These are phyloP conservation scores for Regulus satrapa DNA, from an alignment of 2,113 vertebrate species.

Conservation along the genomic window DNA sequence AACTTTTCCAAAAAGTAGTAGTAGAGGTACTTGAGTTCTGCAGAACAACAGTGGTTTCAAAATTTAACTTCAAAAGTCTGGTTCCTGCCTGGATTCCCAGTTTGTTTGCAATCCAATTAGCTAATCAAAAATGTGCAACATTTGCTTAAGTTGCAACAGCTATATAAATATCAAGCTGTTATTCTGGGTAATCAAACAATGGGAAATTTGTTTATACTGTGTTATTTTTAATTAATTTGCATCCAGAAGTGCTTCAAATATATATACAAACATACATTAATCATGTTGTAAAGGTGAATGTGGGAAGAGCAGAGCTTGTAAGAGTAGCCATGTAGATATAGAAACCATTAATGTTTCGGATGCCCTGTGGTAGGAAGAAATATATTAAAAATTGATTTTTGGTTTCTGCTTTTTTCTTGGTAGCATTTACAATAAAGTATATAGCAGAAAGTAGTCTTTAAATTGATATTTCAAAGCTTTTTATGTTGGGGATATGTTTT, in stretches of 20 bases:
- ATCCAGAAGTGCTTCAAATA: slow-evolving; percentile 46
- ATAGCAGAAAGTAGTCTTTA: slow-evolving; percentile 68
- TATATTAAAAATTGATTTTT: slow-evolving; percentile 84
- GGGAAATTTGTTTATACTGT: slow-evolving; percentile 33
- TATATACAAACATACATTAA: slow-evolving; percentile 2
- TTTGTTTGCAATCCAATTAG: background rate
- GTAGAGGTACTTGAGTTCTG: background rate
- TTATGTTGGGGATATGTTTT: slow-evolving; percentile 69
- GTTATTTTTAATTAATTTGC: slow-evolving; percentile 66
- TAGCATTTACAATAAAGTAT: slow-evolving; percentile 78
- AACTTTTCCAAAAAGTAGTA: background rate
- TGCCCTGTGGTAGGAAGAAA: slow-evolving; percentile 78
- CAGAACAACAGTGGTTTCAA: background rate
- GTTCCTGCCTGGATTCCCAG: background rate
- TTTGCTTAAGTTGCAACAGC: slow-evolving; percentile 46
- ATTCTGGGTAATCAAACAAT: slow-evolving; percentile 45
- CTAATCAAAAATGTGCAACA: background rate
- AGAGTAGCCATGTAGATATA: slow-evolving; percentile 67
- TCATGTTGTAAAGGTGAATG: background rate
- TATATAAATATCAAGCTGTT: slow-evolving; percentile 56
- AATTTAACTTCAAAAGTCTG: background rate
- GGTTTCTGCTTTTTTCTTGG: slow-evolving; percentile 72
- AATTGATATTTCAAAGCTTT: slow-evolving; percentile 76
- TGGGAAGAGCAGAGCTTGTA: slow-evolving; percentile 54
- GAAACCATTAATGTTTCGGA: slow-evolving; percentile 70